Base-by-base conservation (phyloP, 2,113 vertebrate genomes). In the Rhinogobius similis region DNA sequence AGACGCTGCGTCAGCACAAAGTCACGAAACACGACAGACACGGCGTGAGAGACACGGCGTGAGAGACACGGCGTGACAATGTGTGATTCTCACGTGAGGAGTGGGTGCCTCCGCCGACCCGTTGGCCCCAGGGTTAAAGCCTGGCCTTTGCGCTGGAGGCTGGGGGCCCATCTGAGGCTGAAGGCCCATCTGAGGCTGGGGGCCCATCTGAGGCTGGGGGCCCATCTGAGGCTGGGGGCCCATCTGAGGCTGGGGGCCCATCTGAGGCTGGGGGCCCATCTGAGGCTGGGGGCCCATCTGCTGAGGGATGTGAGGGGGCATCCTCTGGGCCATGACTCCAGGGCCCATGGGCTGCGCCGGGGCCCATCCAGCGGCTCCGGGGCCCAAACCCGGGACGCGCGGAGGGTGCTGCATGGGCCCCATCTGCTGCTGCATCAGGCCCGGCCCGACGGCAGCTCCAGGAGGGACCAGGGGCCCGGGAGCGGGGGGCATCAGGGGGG, bases 301-400 rank as follows among this genome's bases (percentile, higher is more conserved):
- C 38, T 84, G 62, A 1, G 92, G 83, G 39, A 88, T 66, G 16
- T 86, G 90, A 52, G 73, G 55, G 0, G 84, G 80, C 67, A 89
- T 76, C 55, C 80, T 86, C 62, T 81, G 89, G 3, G 67, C 78
- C 41, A 90, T 68, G n/a, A 73, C 32, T 1, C 65, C 86, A 2
- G 82, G 66, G 36, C 6, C 56, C 1, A 72, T 70, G 10, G 90
- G 55, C 0, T 80, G 43, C 1, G 83, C 46, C 0, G 94, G 71
- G 0, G 93, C 93, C 96, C 97, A 98, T 0, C 88, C 92, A 0
- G 94, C 1, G 69, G 11, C 93, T 36, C 12, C 79, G 78, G 0
- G 94, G 87, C 74, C 93, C 87, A 4, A 88, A 11, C 79, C 83
- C 29, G 89, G 21, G 0, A 93, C 93, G 3, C 89, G 90, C 0